Base-by-base conservation (phyloP, 2,797 vertebrate genomes). In the Cygnus olor region DNA sequence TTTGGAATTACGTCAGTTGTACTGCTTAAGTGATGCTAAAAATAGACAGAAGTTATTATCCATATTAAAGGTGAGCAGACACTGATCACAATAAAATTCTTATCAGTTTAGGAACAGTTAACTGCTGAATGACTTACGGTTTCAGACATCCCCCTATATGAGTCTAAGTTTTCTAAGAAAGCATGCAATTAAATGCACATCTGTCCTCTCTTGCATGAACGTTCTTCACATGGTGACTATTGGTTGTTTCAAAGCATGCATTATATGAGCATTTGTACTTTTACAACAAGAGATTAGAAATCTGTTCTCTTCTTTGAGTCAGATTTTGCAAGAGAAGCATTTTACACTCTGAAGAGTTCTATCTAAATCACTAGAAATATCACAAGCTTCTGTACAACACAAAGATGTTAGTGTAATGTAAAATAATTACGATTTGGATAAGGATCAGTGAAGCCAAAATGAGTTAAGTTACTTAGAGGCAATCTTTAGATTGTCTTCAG, bases 111-210 rank as follows among this genome's bases (percentile, higher is more conserved):
- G 42, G 30, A 65, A 65, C 63, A 32, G 20, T 32, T 44, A 64
- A 44, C 28, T 64, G 57, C 66, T 92, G 68, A 70, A 54, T 30
- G 84, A 28, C 45, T 96, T 74, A 73, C 27, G 30, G 32, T 84
- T 95, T 80, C 71, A 90, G 81, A 90, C 54, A 82, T 69, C 19
- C 38, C 30, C 81, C 73, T 63, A 90, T 58, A 45, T 7, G 81
- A 74, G 54, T 72, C 21, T 74, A 45, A 80, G 38, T 87, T 95
- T 95, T 92, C 49, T 71, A 89, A 90, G 76, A 88, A 80, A 86
- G 40, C 71, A 85, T 77, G 82, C 82, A 92, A 94, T 96, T 95
- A 93, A 85, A 96, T 77, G 32, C 89, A 91, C 51, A 92, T 77
- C 65, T 94, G 74, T 68, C 16, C 38, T 57, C 27, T 66, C 19